phyloP scores from a whole-genome alignment of 2,113 vertebrate species.

The Grantiella picta region DNA sequence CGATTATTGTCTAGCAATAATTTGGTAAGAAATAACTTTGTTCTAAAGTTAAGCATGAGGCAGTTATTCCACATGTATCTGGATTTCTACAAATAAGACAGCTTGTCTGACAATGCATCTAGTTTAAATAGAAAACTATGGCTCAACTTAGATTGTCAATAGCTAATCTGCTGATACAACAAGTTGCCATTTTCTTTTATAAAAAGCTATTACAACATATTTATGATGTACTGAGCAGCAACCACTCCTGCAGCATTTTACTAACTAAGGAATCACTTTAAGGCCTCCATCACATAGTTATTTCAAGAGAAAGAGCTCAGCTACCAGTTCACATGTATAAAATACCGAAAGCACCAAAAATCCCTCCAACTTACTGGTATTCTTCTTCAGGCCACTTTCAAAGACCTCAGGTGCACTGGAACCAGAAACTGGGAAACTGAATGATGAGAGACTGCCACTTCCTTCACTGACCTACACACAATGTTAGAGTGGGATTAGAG shows the following conservation, averaged over 20 bases:
- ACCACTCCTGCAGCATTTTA: accelerated
- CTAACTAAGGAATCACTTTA: neutral
- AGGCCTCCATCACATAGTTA: neutral
- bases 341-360: neutral
- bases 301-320: neutral
- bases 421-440: constrained; percentile 68
- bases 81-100: neutral
- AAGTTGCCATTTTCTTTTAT: neutral
- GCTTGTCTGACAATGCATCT: neutral
- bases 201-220: neutral
- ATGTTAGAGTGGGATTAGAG: neutral
- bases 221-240: neutral
- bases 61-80: neutral
- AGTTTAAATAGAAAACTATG: neutral
- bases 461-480: constrained; percentile 82
- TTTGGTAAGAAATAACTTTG: neutral
- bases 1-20: neutral
- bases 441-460: constrained; percentile 72
- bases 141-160: neutral
- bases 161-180: neutral
- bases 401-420: constrained; percentile 64
- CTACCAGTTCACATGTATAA: neutral
- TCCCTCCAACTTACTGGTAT: constrained; percentile 73
- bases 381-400: constrained; percentile 73
- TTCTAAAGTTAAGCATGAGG: constrained; percentile 29